Evolutionary conservation across 2,797 vertebrate genomes (phyloP).

Genomic region (Coregonus ussuriensis): DNA sequence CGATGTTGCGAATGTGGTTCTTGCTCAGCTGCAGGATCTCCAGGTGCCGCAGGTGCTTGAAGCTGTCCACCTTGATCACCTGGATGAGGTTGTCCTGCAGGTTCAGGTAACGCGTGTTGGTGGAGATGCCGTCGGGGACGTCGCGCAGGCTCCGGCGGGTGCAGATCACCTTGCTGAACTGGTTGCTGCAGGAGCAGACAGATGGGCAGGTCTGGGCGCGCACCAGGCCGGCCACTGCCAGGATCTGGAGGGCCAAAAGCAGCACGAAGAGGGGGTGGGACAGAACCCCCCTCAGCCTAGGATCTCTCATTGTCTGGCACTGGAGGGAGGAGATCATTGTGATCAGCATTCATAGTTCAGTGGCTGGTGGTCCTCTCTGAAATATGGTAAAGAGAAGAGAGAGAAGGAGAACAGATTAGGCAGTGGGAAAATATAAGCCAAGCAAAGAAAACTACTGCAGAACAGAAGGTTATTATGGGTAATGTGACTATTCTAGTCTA

Average conservation of each 20-base stretch:
- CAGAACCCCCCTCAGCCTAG: constrained; percentile 99
- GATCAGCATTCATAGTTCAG: constrained; percentile 99
- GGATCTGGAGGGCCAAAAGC: constrained; percentile 96
- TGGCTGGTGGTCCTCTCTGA: constrained; percentile 86
- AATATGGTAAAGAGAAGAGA: constrained; percentile 52
- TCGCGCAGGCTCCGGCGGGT: constrained; percentile 93
- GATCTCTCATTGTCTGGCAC: constrained; percentile 99
- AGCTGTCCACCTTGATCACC: constrained; percentile 98
- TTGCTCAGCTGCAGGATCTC: constrained; percentile 98
- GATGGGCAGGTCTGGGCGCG: constrained; percentile 97
- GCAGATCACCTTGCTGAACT: constrained; percentile 98
- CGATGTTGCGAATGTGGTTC: constrained; percentile 97
- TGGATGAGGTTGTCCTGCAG: constrained; percentile 99
- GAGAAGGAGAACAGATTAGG: neutral
- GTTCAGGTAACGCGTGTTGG: constrained; percentile 96
- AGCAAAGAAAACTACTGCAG: neutral
- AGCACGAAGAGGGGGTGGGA: constrained; percentile 98
- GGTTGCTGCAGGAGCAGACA: constrained; percentile 97
- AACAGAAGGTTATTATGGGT: constrained; percentile 2
- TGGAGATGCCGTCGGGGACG: constrained; percentile 97
- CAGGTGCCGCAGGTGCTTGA: constrained; percentile 95
- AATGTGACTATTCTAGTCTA: neutral
- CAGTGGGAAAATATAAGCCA: neutral
- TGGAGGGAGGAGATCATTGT: constrained; percentile 99
- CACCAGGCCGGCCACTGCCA: constrained; percentile 95